Evolutionary conservation across 2,888 invertebrate genomes (phyloP), one percentile per base, ranked within the genome.

Genomic region (Drymonia ruficornis): DNA sequence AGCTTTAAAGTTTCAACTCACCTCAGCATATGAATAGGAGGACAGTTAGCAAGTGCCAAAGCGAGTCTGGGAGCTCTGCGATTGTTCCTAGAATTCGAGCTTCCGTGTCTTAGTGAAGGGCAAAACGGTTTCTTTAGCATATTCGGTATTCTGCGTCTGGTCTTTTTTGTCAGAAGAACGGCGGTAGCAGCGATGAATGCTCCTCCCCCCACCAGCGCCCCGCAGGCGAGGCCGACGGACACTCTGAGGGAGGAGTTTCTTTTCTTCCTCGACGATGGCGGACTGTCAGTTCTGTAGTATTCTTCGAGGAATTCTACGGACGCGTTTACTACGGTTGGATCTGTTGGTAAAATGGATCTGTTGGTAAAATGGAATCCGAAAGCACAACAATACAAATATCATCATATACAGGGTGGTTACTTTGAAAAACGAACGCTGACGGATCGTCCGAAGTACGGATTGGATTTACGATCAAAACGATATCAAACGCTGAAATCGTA

Each of bases 271-370:
- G 89, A 89, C 0, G 85, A 86, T 4, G 90, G 89, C 0, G 88
- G 84, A 23, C 75, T 76, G 43, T 91, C 91, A 0, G 93, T 91
- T 49, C 89, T 84, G 70, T 95, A 95, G 79, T 95, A 95, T 65
- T 94, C 94, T 59, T 95, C 95, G 15, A 95, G 82, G 67, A 94
- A 94, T 49, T 90, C 91, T 34, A 91, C 91, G 0, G 95, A 95
- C 5, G 94, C 83, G 80, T 95, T 95, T 46, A 94, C 90, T 1
- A 92, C 87, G 0, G 94, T 88, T 28, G 92, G 81, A 34, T 86
- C 94, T 94, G 91, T 69, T 50, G 61, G 63, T 62, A 74, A 74
- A 65, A 36, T 52, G 31, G 6, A 23, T 23, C 7, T 0, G n/a
- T n/a, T n/a, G n/a, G n/a, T n/a, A n/a, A n/a, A n/a, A n/a, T n/a